phyloP scores from a whole-genome alignment of 1,140 invertebrate genomes.

The Pseudomyrmex flavicornis region DNA sequence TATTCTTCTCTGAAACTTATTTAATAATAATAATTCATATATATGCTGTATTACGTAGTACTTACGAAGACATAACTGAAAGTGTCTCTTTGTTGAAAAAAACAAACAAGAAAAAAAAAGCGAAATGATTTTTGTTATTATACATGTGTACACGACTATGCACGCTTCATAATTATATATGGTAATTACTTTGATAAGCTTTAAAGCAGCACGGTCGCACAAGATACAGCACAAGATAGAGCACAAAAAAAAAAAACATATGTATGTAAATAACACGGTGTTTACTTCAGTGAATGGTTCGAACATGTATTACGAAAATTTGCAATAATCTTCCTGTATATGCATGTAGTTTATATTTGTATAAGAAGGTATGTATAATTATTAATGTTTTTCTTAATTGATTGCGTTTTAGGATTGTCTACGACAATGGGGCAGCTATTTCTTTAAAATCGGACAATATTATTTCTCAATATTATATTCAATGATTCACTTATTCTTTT shows the following conservation, averaged over 20 bases:
- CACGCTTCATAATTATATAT: constrained; percentile 70
- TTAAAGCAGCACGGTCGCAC: constrained; percentile 67
- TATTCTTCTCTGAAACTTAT: constrained; percentile 2
- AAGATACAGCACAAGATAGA: constrained; percentile 57
- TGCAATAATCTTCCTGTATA: constrained; percentile 57
- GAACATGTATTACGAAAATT: constrained; percentile 22
- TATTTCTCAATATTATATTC: constrained; percentile 74
- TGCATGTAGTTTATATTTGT: constrained; percentile 72
- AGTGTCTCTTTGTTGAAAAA: not conserved
- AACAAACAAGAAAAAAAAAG: not conserved
- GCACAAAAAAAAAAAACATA: constrained; percentile 71
- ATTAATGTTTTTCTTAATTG: constrained; percentile 78
- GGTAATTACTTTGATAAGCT: constrained; percentile 52
- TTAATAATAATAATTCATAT: constrained; percentile 3
- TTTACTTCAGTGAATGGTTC: constrained; percentile 57
- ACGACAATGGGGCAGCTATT: constrained; percentile 85
- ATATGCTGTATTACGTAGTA: not conserved
- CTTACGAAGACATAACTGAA: not conserved
- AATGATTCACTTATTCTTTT: constrained; percentile 68
- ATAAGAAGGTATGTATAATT: constrained; percentile 65
- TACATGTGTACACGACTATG: constrained; percentile 58
- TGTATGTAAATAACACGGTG: constrained; percentile 71
- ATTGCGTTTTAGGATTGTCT: constrained; percentile 85
- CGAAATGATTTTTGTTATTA: constrained; percentile 42
- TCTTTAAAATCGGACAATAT: constrained; percentile 83